Conservation (phyloP, 2,797 vertebrate genomes). For the Chlorospingus flavigularis region DNA sequence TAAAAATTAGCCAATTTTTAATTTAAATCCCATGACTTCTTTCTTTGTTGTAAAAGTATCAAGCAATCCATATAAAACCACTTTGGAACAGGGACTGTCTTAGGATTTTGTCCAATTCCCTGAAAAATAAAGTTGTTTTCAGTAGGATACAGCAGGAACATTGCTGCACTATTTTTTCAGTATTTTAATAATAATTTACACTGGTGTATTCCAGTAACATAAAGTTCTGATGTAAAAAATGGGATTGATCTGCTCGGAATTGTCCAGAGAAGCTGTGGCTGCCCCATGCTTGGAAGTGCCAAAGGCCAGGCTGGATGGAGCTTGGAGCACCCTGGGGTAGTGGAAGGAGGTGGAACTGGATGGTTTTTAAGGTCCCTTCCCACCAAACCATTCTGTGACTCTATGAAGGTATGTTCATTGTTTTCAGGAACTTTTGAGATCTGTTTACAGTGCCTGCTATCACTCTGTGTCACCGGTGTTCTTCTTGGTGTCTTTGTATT, state of each 20-base stretch:
- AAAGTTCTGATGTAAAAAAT: neutral
- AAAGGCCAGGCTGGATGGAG: neutral
- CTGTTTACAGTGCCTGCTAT: neutral
- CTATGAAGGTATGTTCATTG: neutral
- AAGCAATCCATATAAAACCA: neutral
- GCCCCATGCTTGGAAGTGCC: neutral
- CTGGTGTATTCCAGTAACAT: neutral
- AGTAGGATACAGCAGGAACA: neutral
- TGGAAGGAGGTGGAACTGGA: neutral
- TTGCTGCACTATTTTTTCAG: neutral
- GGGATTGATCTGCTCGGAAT: neutral
- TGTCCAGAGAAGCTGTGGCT: neutral
- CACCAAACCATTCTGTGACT: neutral
- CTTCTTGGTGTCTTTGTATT: neutral
- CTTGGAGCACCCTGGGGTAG: neutral
- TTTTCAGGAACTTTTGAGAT: neutral
- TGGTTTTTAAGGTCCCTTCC: neutral
- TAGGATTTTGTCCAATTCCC: neutral
- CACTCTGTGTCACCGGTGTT: neutral
- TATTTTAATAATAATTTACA: neutral
- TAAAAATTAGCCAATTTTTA: constrained; percentile 12
- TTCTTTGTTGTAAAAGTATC: neutral
- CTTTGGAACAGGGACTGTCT: neutral
- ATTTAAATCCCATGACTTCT: constrained; percentile 11
- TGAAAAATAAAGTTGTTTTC: neutral